These are phyloP conservation scores for Sebastes cheni DNA, from an alignment of 2,797 vertebrate genomes.

Conservation along the genomic window DNA sequence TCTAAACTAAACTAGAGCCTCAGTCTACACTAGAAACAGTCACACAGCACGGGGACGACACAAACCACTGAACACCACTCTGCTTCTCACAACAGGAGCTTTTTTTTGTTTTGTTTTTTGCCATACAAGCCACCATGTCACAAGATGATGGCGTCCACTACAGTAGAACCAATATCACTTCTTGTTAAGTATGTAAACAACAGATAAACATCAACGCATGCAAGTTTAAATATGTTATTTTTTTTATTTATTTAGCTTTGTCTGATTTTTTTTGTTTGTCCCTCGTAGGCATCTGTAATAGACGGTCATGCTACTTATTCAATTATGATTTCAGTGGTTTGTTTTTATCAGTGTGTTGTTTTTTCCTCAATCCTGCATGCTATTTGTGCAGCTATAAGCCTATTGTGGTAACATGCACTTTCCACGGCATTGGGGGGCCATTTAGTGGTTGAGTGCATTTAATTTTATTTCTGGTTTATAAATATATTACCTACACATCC, in stretches of 20 bases:
- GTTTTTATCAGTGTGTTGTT: slow-evolving; percentile 70
- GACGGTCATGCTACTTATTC: slow-evolving; percentile 90
- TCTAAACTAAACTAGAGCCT: slow-evolving; percentile 85
- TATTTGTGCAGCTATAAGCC: slow-evolving; percentile 84
- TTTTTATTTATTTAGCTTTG: slow-evolving; percentile 36
- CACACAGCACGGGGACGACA: slow-evolving; percentile 93
- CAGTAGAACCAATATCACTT: slow-evolving; percentile 87
- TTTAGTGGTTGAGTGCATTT: slow-evolving; percentile 83
- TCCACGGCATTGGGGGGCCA: slow-evolving; percentile 88
- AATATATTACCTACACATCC: slow-evolving; percentile 91
- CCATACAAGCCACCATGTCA: slow-evolving; percentile 86
- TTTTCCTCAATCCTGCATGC: slow-evolving; percentile 87
- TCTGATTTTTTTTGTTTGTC: slow-evolving; percentile 46
- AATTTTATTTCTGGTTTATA: slow-evolving; percentile 90
- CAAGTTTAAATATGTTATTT: slow-evolving; percentile 87
- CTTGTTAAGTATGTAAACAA: slow-evolving; percentile 88
- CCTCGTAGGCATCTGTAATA: slow-evolving; percentile 77
- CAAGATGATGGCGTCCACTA: slow-evolving; percentile 91
- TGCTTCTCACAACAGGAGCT: slow-evolving; percentile 72
- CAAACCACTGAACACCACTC: slow-evolving; percentile 94
- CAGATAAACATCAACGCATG: slow-evolving; percentile 95
- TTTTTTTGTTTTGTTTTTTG: slow-evolving; percentile 30
- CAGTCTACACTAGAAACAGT: slow-evolving; percentile 90
- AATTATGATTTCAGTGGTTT: slow-evolving; percentile 88
- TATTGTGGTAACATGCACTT: slow-evolving; percentile 87